Percentiles rank a stretch among this genome's conserved stretches.
These are phyloP conservation scores for Calephelis perditalis DNA, from an alignment of 2,888 invertebrate genomes.

Conservation along the genomic window DNA sequence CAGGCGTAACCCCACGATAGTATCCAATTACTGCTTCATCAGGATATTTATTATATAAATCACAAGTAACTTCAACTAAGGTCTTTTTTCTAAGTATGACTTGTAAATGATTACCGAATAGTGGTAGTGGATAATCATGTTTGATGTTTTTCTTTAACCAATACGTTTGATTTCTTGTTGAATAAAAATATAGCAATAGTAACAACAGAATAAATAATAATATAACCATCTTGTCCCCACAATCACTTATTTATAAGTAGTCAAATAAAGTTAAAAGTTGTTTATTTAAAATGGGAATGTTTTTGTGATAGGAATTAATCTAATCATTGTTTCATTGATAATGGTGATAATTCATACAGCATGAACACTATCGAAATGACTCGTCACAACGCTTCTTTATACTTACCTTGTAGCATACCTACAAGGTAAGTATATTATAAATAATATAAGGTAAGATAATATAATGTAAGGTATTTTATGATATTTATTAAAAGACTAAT, in stretches of 20 bases:
- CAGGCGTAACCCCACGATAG: conserved; percentile 44
- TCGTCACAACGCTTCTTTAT: no score
- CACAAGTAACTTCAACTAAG: conserved; percentile 36
- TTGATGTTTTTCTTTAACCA: conserved; percentile 46
- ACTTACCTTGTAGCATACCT: no score
- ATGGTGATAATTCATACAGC: no score
- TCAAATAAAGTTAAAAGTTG: neutral
- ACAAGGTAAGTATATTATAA: no score
- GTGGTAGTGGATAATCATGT: conserved; percentile 42
- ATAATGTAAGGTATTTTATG: no score
- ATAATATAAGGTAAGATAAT: no score
- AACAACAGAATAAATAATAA: conserved; percentile 1
- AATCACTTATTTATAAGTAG: neutral
- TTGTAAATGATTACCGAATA: conserved; percentile 45
- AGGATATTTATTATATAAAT: conserved; percentile 45
- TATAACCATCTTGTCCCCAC: neutral
- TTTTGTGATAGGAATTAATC: no score
- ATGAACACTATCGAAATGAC: no score
- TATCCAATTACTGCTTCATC: conserved; percentile 51
- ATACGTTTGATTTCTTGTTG: conserved; percentile 42
- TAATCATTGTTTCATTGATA: no score
- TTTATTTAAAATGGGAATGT: no score
- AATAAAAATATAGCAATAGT: conserved; percentile 40
- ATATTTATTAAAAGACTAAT: no score
- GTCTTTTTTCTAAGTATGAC: conserved; percentile 40